Evolutionary conservation across 2,113 vertebrate genomes (phyloP).

Genomic region (Etheostoma spectabile): DNA sequence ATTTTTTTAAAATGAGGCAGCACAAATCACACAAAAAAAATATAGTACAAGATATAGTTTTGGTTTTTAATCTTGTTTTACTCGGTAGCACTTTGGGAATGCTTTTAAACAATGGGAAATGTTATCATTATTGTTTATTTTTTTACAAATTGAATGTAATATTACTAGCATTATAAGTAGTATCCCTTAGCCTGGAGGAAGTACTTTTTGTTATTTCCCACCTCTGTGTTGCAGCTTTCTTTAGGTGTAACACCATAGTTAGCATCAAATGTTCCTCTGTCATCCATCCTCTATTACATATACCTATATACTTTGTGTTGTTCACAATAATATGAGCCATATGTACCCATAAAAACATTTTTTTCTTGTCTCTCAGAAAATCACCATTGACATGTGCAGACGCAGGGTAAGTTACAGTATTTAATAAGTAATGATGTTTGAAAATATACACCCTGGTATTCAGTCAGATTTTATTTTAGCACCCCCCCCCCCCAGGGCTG

Average conservation of each 20-base stretch:
- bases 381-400: conserved; percentile 86
- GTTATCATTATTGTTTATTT: too few relatives aligned
- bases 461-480: background rate
- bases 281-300: background rate
- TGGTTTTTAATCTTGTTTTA: too few relatives aligned
- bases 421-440: background rate
- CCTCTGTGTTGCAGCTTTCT: background rate
- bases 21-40: background rate
- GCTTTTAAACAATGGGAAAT: too few relatives aligned
- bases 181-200: background rate
- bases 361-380: conserved; percentile 86
- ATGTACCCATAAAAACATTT: background rate
- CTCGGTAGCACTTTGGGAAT: background rate
- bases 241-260: background rate
- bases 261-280: background rate
- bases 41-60: background rate
- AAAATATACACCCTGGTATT: background rate
- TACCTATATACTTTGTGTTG: background rate
- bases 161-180: too few relatives aligned
- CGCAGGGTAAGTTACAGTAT: conserved; percentile 79
- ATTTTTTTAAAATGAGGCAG: background rate
- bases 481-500: too few relatives aligned
- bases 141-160: too few relatives aligned
- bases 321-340: background rate
- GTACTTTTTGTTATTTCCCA: background rate